Conservation (phyloP, 2,113 vertebrate species). For the Cyprinus carpio region DNA sequence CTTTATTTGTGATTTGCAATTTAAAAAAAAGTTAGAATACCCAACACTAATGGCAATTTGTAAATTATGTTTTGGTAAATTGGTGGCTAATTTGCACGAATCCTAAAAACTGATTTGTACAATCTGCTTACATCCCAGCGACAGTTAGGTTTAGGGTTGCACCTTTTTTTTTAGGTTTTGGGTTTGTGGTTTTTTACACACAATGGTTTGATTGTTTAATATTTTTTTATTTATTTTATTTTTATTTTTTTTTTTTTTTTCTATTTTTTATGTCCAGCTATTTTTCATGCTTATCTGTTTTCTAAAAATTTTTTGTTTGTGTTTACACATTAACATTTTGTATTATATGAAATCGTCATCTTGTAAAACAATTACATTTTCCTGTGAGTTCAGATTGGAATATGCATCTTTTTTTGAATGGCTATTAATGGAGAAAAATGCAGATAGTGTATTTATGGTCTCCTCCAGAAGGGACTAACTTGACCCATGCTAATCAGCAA, state of each 20-base stretch:
- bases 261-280: not conserved
- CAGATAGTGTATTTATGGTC: not conserved
- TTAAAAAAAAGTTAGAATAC: not conserved
- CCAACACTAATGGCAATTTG: not conserved
- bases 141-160: not conserved
- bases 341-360: not conserved
- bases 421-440: not conserved
- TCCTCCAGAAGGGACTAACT: not conserved
- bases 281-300: not conserved
- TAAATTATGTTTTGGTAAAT: not conserved
- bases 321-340: too few species aligned
- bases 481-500: not conserved
- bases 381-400: not conserved
- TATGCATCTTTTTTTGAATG: not conserved
- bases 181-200: too few species aligned
- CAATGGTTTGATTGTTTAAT: too few species aligned
- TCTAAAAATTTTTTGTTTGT: not conserved
- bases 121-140: too few species aligned
- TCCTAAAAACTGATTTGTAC: too few species aligned
- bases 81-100: not conserved
- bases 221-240: not conserved
- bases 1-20: not conserved
- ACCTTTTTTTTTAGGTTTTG: too few species aligned
- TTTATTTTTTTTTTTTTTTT: too few species aligned
- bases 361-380: not conserved